A percentile compares a stretch with the other conserved stretches of the same genome.
phyloP scores from a whole-genome alignment of 2,113 vertebrate genomes.

The Eulemur macaco region DNA sequence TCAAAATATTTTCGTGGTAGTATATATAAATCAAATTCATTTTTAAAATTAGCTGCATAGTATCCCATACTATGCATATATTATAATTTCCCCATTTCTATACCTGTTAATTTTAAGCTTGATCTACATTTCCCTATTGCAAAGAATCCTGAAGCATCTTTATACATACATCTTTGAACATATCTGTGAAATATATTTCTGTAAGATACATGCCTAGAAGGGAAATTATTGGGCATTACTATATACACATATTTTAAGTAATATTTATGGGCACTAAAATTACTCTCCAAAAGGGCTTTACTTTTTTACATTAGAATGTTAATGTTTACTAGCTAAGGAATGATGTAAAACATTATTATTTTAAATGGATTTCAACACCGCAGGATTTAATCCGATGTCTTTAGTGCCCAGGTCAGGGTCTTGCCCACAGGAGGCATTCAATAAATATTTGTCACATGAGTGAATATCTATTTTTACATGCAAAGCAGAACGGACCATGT shows the following conservation, averaged over 20 bases:
- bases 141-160: neutral
- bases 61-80: neutral
- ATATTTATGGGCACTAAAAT: neutral
- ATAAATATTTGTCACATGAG: neutral
- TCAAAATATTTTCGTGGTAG: neutral
- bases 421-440: neutral
- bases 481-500: neutral
- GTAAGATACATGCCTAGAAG: neutral
- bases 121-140: neutral
- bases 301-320: neutral
- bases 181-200: neutral
- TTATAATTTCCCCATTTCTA: neutral
- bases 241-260: neutral
- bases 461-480: neutral
- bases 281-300: neutral
- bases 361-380: neutral
- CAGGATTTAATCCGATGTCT: neutral
- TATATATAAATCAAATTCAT: neutral
- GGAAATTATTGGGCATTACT: neutral
- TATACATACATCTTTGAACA: neutral
- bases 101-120: neutral
- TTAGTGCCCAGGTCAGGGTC: neutral
- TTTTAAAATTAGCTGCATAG: neutral
- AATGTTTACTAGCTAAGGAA: neutral
- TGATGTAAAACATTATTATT: constrained; percentile 8